phyloP scores from a whole-genome alignment of 2,888 invertebrate species.

The Philereme transversata region DNA sequence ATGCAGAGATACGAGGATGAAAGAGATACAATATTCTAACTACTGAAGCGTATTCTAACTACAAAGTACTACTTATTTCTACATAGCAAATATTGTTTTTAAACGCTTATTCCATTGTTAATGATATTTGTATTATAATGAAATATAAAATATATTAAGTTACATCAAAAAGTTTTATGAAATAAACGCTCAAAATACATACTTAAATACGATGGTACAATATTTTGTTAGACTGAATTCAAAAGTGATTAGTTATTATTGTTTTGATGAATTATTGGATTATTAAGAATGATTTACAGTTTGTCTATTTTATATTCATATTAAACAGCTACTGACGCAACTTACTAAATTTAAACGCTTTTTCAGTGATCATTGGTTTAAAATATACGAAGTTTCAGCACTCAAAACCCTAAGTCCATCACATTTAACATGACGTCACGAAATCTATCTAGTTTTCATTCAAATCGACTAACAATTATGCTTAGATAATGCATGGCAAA shows the following conservation, averaged over 20 bases:
- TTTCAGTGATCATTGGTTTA: too few relatives aligned
- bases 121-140: not conserved
- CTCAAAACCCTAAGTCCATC: too few relatives aligned
- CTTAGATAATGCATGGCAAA: too few relatives aligned
- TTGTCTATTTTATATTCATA: not conserved
- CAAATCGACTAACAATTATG: too few relatives aligned
- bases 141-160: not conserved
- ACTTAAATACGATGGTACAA: slow-evolving; percentile 11
- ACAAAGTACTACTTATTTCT: slow-evolving; percentile 13
- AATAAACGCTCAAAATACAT: slow-evolving; percentile 1
- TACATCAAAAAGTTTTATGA: not conserved
- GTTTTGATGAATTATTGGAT: slow-evolving; percentile 13
- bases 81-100: not conserved
- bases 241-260: slow-evolving; percentile 19
- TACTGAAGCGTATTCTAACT: slow-evolving; percentile 48
- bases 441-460: too few relatives aligned
- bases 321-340: too few relatives aligned
- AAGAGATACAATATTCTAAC: slow-evolving; percentile 47
- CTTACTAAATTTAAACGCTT: too few relatives aligned
- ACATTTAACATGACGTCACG: too few relatives aligned
- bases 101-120: not conserved
- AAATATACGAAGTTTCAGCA: too few relatives aligned
- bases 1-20: slow-evolving; percentile 56
- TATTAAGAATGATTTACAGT: slow-evolving; percentile 3
- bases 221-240: slow-evolving; percentile 24